These are phyloP conservation scores for Monopterus albus DNA, from an alignment of 2,113 vertebrate genomes.

Conservation along the genomic window DNA sequence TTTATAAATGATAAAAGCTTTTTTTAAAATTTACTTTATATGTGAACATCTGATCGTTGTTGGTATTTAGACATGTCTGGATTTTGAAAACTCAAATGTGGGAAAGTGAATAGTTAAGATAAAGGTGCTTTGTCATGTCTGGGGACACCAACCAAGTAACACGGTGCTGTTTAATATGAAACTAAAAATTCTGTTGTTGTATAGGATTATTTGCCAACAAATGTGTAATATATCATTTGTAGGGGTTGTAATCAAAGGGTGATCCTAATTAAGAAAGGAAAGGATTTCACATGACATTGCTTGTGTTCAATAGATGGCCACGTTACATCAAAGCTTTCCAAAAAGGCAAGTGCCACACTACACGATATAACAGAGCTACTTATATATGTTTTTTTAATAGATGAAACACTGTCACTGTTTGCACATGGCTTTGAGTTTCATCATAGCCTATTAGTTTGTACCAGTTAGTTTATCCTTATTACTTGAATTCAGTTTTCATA, in stretches of 20 bases:
- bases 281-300: not conserved
- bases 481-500: too few relatives aligned
- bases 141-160: not conserved
- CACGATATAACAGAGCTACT: too few relatives aligned
- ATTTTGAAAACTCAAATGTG: too few relatives aligned
- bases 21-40: not conserved
- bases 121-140: not conserved
- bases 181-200: not conserved
- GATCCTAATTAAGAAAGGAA: not conserved
- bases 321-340: not conserved
- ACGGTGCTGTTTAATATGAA: not conserved
- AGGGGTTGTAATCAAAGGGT: not conserved
- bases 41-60: not conserved
- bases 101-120: too few relatives aligned
- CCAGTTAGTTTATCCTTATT: too few relatives aligned
- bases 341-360: not conserved
- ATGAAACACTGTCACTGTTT: too few relatives aligned
- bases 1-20: not conserved
- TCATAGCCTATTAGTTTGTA: too few relatives aligned
- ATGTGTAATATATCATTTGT: not conserved
- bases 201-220: not conserved
- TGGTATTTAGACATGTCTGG: too few relatives aligned
- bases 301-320: constrained; percentile 11
- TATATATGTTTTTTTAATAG: too few relatives aligned
- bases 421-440: too few relatives aligned